These are phyloP conservation scores for Crocidura indochinensis DNA, from an alignment of 2,797 vertebrate species.

Conservation along the genomic window DNA sequence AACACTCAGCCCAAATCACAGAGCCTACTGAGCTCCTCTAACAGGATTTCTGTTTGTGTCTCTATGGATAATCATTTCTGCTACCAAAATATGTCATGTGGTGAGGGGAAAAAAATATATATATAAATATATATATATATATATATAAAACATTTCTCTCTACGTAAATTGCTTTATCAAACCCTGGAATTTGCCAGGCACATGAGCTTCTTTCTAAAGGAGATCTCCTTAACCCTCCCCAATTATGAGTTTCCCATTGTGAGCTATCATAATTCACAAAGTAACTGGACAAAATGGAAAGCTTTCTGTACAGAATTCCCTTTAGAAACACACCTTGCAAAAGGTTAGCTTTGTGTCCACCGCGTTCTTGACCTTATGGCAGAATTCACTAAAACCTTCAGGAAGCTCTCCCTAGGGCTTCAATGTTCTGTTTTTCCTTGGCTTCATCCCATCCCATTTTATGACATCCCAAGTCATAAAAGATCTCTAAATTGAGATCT, in stretches of 20 bases:
- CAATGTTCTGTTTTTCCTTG: background rate
- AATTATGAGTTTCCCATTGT: conserved; percentile 7
- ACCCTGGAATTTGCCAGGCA: conserved; percentile 66
- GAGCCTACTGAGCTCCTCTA: background rate
- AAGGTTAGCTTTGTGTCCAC: conserved; percentile 44
- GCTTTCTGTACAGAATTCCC: background rate
- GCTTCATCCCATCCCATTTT: background rate
- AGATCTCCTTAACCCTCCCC: conserved; percentile 45
- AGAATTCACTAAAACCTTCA: background rate
- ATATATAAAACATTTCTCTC: no score
- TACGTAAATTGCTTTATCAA: no score
- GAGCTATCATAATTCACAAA: conserved; percentile 42
- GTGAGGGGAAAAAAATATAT: no score
- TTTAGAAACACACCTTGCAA: conserved; percentile 17
- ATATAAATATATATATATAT: no score
- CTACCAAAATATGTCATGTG: conserved; percentile 4
- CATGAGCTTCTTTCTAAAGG: conserved; percentile 65
- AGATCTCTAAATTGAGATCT: background rate
- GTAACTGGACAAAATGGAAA: conserved; percentile 30
- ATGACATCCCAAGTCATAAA: background rate
- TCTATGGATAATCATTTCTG: background rate
- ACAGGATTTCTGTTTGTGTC: background rate
- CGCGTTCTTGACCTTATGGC: background rate
- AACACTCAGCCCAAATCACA: background rate
- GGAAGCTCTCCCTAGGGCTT: background rate